Base-by-base conservation (phyloP, 2,113 vertebrate genomes). In the Alces alces region DNA sequence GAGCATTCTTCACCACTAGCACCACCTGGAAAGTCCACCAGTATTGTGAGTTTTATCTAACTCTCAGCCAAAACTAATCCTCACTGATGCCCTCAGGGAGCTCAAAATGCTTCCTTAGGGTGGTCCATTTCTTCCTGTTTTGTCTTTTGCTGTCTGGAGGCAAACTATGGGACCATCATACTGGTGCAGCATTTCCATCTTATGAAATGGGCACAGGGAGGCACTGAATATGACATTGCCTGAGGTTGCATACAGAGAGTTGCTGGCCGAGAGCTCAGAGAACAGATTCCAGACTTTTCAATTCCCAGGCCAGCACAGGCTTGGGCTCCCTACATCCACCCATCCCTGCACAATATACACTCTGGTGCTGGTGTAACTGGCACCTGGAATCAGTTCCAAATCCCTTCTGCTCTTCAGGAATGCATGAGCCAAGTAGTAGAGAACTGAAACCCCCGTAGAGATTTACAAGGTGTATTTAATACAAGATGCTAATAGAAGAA, bases 191-290 rank as follows among this genome's bases (percentile, higher is more conserved):
- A n/a, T 7, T 54, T 25, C 79, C 79, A 82, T 88, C 89, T 54
- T 14, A 4, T 36, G 36, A 25, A 28, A 45, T 4, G 13, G 64
- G 33, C 47, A 27, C 2, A 2, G 28, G n/a, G 16, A 11, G 16
- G 21, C 8, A 1, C 27, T 4, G 36, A 25, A 4, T 5, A 12
- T 47, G 25, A 21, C 17, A 2, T 0, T 30, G 33, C 25, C 33
- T 2, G 21, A 60, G 58, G 82, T 61, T 82, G 30, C 7, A 15
- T 7, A 76, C 2, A 13, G 61, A 58, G 7, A 73, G 57, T 6
- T 1, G 4, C 55, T 47, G 12, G 15, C 25, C 47, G 43, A 78
- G 7, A 91, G 28, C 7, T 0, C 23, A 47, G 57, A 54, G 87
- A 28, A 19, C 10, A 52, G 79, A 28, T 19, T n/a, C 36, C 13